phyloP scores from a whole-genome alignment of 2,888 invertebrate genomes.

The Eristalinus sepulchralis region DNA sequence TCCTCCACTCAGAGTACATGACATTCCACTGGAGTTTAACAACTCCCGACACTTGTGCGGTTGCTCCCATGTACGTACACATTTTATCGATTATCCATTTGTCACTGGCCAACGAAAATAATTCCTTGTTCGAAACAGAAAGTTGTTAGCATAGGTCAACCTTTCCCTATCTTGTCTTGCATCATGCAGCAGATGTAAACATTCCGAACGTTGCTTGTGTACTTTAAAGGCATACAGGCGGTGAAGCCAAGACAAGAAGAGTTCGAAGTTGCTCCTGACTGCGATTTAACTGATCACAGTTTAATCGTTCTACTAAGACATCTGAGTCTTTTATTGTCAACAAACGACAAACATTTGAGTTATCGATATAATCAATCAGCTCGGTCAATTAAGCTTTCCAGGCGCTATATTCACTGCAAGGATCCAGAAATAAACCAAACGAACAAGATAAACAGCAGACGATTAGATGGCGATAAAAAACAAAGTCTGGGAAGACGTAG shows the following conservation, averaged over 20 bases:
- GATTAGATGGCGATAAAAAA: constrained; percentile 61
- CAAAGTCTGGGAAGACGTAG: constrained; percentile 34
- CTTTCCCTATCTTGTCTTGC: background rate
- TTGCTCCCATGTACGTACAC: background rate
- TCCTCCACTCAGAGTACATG: background rate
- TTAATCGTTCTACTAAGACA: constrained; percentile 67
- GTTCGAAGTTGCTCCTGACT: constrained; percentile 28
- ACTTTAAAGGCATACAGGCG: too few species aligned
- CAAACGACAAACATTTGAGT: constrained; percentile 71
- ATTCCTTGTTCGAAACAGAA: constrained; percentile 3
- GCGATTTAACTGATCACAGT: constrained; percentile 59
- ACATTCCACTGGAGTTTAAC: background rate
- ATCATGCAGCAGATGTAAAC: background rate
- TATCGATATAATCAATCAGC: constrained; percentile 72
- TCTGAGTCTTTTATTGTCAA: constrained; percentile 71
- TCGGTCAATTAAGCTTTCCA: constrained; percentile 69
- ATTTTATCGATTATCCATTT: constrained; percentile 71
- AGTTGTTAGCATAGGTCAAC: background rate
- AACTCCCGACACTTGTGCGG: constrained; percentile 13
- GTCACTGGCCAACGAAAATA: constrained; percentile 70
- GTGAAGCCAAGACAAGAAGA: background rate
- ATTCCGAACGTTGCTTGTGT: background rate
- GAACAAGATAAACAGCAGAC: constrained; percentile 47
- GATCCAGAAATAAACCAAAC: background rate
- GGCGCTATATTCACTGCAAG: constrained; percentile 8